phyloP scores from a whole-genome alignment of 2,113 vertebrate genomes.

The Hypocryptadius cinnamomeus region DNA sequence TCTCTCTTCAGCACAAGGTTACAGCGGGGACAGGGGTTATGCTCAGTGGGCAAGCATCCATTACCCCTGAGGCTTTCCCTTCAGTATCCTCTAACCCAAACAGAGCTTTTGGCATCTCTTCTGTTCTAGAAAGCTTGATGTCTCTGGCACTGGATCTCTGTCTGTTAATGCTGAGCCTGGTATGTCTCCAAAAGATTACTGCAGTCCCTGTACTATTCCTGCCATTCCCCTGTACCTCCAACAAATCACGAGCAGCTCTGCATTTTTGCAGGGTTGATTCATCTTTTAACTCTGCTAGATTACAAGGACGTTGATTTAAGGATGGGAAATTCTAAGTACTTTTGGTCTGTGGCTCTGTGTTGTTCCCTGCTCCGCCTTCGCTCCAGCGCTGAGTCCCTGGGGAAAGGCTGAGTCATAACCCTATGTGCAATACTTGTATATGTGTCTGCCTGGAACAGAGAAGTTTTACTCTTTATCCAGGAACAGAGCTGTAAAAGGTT shows the following conservation, averaged over 20 bases:
- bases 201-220: not conserved
- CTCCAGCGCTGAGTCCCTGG: not conserved
- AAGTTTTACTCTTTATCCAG: slow-evolving; percentile 3
- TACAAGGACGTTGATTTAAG: not conserved
- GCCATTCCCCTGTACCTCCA: not conserved
- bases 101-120: slow-evolving; percentile 26
- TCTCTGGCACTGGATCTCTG: slow-evolving; percentile 3
- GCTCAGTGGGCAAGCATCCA: slow-evolving; percentile 9
- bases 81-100: slow-evolving; percentile 28
- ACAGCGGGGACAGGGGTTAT: not conserved
- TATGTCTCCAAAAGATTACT: slow-evolving; percentile 27
- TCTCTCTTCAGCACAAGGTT: not conserved
- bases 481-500: slow-evolving; percentile 6
- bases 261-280: slow-evolving; percentile 34
- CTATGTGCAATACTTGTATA: not conserved
- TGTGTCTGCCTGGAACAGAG: not conserved
- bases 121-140: slow-evolving; percentile 16
- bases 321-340: slow-evolving; percentile 16
- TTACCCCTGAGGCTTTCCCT: slow-evolving; percentile 4
- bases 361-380: not conserved
- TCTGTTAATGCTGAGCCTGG: slow-evolving; percentile 5
- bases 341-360: not conserved
- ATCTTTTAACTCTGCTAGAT: slow-evolving; percentile 14
- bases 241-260: slow-evolving; percentile 1
- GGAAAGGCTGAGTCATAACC: slow-evolving; percentile 55